Evolutionary conservation across 1,140 invertebrate genomes (phyloP).

Genomic region (Pseudomyrmex cubaensis): DNA sequence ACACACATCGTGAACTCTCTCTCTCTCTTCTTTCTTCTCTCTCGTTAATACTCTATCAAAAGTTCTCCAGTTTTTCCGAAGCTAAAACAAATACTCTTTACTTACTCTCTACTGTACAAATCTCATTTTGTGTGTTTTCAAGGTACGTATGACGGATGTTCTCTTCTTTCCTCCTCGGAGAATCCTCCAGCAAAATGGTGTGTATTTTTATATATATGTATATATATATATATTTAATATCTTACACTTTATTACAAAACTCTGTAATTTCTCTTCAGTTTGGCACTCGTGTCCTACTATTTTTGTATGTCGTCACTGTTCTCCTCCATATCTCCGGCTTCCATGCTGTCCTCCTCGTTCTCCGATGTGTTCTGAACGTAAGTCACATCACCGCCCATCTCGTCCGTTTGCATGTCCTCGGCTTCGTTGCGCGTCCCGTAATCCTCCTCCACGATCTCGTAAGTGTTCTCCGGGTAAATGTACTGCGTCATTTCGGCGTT

Average conservation of each 20-base stretch:
- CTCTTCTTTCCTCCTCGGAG: not conserved
- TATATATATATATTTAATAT: slow-evolving; percentile 8
- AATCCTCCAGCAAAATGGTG: not conserved
- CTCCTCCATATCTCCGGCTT: slow-evolving; percentile 50
- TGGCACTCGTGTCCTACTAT: slow-evolving; percentile 67
- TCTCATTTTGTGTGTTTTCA: slow-evolving; percentile 43
- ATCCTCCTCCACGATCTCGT: slow-evolving; percentile 35
- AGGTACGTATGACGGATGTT: slow-evolving; percentile 52
- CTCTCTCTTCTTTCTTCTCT: not conserved
- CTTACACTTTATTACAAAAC: slow-evolving; percentile 55
- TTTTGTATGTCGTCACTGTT: slow-evolving; percentile 47
- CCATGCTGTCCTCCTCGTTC: slow-evolving; percentile 34
- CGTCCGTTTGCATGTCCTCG: slow-evolving; percentile 30
- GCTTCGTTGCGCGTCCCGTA: slow-evolving; percentile 32
- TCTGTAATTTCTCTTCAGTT: slow-evolving; percentile 26
- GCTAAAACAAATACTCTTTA: slow-evolving; percentile 36
- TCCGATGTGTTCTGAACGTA: slow-evolving; percentile 71
- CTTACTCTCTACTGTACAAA: slow-evolving; percentile 58
- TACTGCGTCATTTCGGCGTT: slow-evolving; percentile 66
- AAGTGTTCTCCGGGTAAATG: slow-evolving; percentile 46
- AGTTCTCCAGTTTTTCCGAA: not conserved
- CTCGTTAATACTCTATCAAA: slow-evolving; percentile 39
- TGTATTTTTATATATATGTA: not conserved
- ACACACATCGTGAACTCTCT: not conserved
- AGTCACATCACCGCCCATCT: slow-evolving; percentile 71